These are phyloP conservation scores for Mixornis gularis DNA, from an alignment of 2,113 vertebrate species.

Conservation along the genomic window DNA sequence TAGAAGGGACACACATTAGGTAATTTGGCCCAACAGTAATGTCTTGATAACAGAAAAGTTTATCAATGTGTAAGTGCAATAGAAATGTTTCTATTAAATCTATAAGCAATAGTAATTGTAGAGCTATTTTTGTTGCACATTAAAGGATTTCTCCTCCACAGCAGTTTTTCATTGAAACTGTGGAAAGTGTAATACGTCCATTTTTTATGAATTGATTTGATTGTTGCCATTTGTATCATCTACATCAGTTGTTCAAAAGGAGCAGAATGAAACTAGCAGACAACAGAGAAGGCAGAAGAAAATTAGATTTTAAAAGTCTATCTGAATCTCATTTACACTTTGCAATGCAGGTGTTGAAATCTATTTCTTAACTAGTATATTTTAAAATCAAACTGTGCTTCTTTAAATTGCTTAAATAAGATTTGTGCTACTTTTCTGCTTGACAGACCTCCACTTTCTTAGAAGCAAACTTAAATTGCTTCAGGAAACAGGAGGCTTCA, in stretches of 20 bases:
- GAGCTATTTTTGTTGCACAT: background rate
- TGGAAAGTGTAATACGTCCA: background rate
- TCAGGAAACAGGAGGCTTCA: slow-evolving; percentile 7
- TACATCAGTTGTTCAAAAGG: background rate
- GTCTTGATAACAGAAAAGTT: background rate
- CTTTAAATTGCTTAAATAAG: background rate
- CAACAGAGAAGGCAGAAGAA: background rate
- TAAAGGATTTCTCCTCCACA: background rate
- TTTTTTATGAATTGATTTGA: background rate
- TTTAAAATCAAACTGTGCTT: background rate
- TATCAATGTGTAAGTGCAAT: background rate
- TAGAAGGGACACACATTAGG: background rate
- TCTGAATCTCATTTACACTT: background rate
- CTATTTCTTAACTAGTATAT: background rate
- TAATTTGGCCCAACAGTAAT: background rate
- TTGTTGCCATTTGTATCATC: background rate
- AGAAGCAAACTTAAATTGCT: background rate
- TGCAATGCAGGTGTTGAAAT: background rate
- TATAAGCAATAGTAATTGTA: background rate
- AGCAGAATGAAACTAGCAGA: background rate
- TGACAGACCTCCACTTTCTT: background rate
- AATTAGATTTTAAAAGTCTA: background rate
- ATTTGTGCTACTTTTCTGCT: slow-evolving; percentile 10
- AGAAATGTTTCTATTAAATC: background rate
- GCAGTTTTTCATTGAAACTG: background rate